A percentile compares a stretch with the other conserved stretches of the same genome.
These are phyloP conservation scores for Scolanthus callimorphus DNA, from an alignment of 92 coral and sea anemone species.

Conservation along the genomic window DNA sequence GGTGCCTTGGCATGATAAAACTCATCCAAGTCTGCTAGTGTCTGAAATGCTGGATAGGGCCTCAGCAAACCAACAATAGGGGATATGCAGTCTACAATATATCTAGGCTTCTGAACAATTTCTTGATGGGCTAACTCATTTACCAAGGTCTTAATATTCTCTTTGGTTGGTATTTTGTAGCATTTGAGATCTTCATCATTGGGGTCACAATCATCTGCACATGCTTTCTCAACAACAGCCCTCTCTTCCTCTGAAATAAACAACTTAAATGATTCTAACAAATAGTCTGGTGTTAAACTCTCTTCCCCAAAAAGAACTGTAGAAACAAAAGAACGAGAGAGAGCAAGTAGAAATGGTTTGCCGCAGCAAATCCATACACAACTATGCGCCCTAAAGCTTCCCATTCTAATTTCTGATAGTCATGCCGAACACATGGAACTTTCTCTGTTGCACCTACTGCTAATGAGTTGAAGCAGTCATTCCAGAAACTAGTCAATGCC, in stretches of 20 bases:
- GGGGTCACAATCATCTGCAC: slow-evolving; percentile 9
- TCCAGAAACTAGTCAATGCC: slow-evolving; percentile 23
- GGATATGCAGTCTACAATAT: slow-evolving; percentile 48
- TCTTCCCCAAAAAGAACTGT: slow-evolving; percentile 50
- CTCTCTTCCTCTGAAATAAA: slow-evolving; percentile 38
- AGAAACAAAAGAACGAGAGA: slow-evolving; percentile 27
- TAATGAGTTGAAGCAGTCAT: slow-evolving; percentile 22
- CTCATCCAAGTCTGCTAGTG: slow-evolving; percentile 25
- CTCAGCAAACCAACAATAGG: slow-evolving; percentile 44
- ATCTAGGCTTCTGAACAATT: slow-evolving; percentile 50
- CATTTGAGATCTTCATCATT: slow-evolving; percentile 48
- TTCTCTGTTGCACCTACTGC: slow-evolving; percentile 22
- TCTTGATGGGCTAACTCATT: slow-evolving; percentile 62
- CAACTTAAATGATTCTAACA: slow-evolving; percentile 53
- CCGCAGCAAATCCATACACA: slow-evolving; percentile 9
- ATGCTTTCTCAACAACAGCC: slow-evolving; percentile 13
- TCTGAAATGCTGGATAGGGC: slow-evolving; percentile 41
- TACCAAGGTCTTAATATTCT: slow-evolving; percentile 23
- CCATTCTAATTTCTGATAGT: slow-evolving; percentile 29
- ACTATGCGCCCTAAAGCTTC: slow-evolving; percentile 11
- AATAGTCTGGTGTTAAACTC: slow-evolving; percentile 17
- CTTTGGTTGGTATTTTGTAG: slow-evolving; percentile 18
- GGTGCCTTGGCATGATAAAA: slow-evolving; percentile 26
- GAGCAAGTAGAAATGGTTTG: not conserved
- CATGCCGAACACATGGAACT: slow-evolving; percentile 27